These are phyloP conservation scores for Collichthys lucidus DNA, from an alignment of 2,113 vertebrate genomes.

Conservation along the genomic window DNA sequence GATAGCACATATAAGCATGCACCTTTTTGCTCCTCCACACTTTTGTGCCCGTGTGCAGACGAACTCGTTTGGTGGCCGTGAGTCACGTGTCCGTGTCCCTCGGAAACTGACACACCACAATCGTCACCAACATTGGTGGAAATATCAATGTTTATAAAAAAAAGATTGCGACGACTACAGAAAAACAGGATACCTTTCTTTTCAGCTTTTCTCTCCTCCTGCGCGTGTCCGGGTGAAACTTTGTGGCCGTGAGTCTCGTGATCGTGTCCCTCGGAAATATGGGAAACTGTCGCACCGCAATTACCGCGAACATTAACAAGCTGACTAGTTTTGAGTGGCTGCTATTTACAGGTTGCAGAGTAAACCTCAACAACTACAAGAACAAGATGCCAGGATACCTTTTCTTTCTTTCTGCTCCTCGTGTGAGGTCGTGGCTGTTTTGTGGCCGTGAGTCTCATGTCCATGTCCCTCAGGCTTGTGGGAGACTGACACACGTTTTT, in stretches of 20 bases:
- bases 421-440: background rate
- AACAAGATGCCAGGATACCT: slow-evolving; percentile 13
- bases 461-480: background rate
- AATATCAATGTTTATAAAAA: too few species aligned
- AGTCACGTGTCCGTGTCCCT: slow-evolving; percentile 10
- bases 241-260: slow-evolving; percentile 22
- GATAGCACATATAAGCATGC: background rate
- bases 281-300: slow-evolving; percentile 31
- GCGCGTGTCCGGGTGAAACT: background rate
- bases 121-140: background rate
- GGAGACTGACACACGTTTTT: background rate
- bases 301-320: background rate
- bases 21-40: slow-evolving; percentile 10
- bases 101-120: slow-evolving; percentile 33
- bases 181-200: too few species aligned
- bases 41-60: background rate
- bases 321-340: too few species aligned
- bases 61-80: background rate
- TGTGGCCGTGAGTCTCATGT: background rate
- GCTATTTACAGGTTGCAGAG: background rate
- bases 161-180: too few species aligned
- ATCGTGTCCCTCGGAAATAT: background rate
- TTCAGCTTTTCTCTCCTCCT: background rate
- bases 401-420: background rate
- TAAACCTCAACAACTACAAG: background rate